Conservation (phyloP, 2,113 vertebrate genomes). For the Amblyopsis rosae region DNA sequence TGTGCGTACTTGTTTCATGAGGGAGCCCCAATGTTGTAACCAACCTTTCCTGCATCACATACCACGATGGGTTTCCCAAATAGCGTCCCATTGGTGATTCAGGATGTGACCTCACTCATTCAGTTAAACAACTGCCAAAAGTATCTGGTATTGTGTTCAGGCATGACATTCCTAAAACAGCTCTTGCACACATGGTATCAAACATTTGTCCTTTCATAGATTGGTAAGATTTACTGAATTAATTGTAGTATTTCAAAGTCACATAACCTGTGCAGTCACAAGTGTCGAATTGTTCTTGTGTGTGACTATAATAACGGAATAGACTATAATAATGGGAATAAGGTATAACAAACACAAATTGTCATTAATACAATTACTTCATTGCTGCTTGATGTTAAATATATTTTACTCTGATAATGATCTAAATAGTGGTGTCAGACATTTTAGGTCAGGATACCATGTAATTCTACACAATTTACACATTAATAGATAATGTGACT, state of each 20-base stretch:
- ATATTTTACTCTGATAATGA: background rate
- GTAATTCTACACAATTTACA: too few species aligned
- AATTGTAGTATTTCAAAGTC: too few species aligned
- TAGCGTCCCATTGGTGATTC: background rate
- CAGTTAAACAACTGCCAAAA: background rate
- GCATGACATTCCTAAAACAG: background rate
- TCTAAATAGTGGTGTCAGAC: too few species aligned
- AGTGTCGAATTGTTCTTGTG: background rate
- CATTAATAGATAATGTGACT: too few species aligned
- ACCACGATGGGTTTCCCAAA: background rate
- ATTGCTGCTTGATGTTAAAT: slow-evolving; percentile 30
- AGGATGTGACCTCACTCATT: slow-evolving; percentile 19
- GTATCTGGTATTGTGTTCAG: background rate
- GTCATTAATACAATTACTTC: slow-evolving; percentile 29
- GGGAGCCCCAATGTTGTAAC: background rate
- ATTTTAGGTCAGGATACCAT: too few species aligned
- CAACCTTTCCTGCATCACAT: background rate
- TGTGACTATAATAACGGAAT: background rate
- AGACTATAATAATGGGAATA: background rate
- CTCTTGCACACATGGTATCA: background rate
- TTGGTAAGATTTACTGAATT: too few species aligned
- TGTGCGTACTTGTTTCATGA: background rate
- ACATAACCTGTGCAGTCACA: too few species aligned
- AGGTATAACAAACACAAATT: background rate
- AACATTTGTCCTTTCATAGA: background rate